phyloP scores from a whole-genome alignment of 2,888 invertebrate genomes.

The Callosobruchus maculatus region DNA sequence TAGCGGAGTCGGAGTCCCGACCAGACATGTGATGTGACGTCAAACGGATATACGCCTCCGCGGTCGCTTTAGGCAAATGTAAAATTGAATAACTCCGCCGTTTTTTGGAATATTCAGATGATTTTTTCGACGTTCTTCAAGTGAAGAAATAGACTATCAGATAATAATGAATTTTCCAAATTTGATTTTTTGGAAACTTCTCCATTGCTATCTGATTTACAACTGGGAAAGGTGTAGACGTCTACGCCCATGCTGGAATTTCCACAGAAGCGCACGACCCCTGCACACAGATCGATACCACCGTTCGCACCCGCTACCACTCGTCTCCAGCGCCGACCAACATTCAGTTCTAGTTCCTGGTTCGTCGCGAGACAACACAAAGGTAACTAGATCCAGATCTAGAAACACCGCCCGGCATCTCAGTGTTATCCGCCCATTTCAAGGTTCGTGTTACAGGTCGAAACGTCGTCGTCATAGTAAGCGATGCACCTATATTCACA shows the following conservation, averaged over 20 bases:
- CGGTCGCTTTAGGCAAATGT: no score
- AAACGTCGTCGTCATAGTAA: not conserved
- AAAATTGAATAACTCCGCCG: no score
- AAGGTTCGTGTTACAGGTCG: not conserved
- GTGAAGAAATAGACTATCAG: no score
- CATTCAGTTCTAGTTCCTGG: not conserved
- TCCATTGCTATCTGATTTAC: no score
- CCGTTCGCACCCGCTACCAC: not conserved
- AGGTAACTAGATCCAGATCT: not conserved
- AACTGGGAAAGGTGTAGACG: no score
- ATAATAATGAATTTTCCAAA: no score
- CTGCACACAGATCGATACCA: not conserved
- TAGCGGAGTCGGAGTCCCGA: no score
- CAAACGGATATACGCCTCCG: no score
- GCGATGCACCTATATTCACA: not conserved
- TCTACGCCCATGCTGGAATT: not conserved
- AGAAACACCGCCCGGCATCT: not conserved
- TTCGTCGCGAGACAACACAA: not conserved
- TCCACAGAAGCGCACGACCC: not conserved
- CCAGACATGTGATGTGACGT: no score
- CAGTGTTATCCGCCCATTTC: not conserved
- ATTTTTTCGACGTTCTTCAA: no score
- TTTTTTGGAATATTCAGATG: no score
- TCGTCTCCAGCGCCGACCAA: not conserved
- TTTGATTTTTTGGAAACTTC: no score